Percentiles rank a stretch among this genome's conserved stretches.
Conservation (phyloP, 2,113 vertebrate genomes). For the Chloebia gouldiae region DNA sequence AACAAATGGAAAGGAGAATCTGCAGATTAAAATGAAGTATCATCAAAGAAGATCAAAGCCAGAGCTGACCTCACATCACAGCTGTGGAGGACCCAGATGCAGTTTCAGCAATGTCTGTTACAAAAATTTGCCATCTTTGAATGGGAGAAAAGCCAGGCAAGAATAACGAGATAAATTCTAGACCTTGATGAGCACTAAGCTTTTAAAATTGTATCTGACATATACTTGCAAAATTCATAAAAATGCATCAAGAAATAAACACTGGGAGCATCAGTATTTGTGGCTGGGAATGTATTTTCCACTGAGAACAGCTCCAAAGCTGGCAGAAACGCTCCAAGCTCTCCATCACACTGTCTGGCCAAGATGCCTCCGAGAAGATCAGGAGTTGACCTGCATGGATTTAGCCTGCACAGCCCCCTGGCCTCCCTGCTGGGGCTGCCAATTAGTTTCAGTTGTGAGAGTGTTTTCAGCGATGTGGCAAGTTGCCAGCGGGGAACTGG, state of each 20-base stretch:
- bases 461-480: background rate
- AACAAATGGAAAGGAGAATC: background rate
- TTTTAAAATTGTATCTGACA: background rate
- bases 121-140: background rate
- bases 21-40: background rate
- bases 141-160: background rate
- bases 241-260: background rate
- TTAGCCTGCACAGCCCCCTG: background rate
- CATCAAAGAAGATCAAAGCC: background rate
- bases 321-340: background rate
- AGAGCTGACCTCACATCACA: background rate
- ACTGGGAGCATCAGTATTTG: background rate
- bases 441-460: background rate
- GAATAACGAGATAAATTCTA: background rate
- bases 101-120: background rate
- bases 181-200: background rate
- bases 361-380: background rate
- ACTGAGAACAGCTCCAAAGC: background rate
- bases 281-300: background rate
- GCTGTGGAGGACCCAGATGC: background rate
- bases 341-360: background rate
- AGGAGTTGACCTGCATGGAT: background rate
- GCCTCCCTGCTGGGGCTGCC: conserved; percentile 9
- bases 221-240: background rate
- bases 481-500: background rate